A percentile compares a stretch with the other conserved stretches of the same genome.
Conservation (phyloP, 1,140 invertebrate genomes). For the Euura saliciscinereae region DNA sequence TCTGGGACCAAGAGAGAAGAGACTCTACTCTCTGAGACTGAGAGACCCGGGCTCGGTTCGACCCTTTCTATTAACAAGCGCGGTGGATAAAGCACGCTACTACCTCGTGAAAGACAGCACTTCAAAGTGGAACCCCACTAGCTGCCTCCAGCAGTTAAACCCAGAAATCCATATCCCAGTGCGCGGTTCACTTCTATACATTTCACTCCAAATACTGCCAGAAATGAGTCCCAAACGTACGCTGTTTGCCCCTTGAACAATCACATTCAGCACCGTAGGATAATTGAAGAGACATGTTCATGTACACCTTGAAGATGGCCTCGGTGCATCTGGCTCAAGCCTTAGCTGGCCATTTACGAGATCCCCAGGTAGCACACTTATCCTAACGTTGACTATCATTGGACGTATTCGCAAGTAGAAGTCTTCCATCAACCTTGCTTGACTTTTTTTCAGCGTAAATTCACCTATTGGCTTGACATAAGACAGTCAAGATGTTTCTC, state of each 20-base stretch:
- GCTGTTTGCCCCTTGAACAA: too few relatives aligned
- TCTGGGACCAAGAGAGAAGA: too few relatives aligned
- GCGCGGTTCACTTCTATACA: slow-evolving; percentile 34
- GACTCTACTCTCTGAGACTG: too few relatives aligned
- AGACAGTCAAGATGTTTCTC: too few relatives aligned
- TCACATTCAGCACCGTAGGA: too few relatives aligned
- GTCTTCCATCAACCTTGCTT: slow-evolving; percentile 7
- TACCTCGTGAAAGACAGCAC: slow-evolving; percentile 51
- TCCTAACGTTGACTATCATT: too few relatives aligned
- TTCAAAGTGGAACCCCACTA: slow-evolving; percentile 44
- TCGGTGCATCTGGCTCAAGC: too few relatives aligned
- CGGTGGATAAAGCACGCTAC: slow-evolving; percentile 49
- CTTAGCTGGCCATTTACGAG: too few relatives aligned
- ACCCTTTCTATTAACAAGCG: slow-evolving; percentile 56
- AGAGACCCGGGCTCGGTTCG: slow-evolving; percentile 35
- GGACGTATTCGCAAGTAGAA: too few relatives aligned
- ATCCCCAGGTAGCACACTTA: too few relatives aligned
- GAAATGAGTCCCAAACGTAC: neutral
- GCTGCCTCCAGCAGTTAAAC: slow-evolving; percentile 25
- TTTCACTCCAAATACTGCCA: slow-evolving; percentile 9
- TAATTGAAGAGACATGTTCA: neutral
- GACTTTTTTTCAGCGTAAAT: slow-evolving; percentile 20
- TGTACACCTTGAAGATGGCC: neutral
- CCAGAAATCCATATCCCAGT: slow-evolving; percentile 44
- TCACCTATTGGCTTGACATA: too few relatives aligned